Base-by-base conservation (phyloP, 2,113 vertebrate genomes). In the Hippopotamus amphibius region DNA sequence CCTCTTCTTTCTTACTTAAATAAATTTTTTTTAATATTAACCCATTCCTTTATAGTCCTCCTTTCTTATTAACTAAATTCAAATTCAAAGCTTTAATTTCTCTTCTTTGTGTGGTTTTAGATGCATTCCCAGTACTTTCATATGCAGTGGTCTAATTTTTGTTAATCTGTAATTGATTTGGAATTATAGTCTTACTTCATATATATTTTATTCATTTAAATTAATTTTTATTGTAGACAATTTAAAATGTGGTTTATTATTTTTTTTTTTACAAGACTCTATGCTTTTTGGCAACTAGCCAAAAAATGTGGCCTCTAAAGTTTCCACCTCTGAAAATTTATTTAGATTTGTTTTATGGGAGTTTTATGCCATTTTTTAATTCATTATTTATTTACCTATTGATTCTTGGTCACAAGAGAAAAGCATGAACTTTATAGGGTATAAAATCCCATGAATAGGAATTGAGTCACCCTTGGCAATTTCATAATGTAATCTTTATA, bases 171-270 rank as follows among this genome's bases (percentile, higher is more conserved):
- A 88, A 91, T 33, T 61, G 4, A 92, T 59, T 92, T 85, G 13
- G 9, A 72, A 85, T 88, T 68, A 80, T 4, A 66, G 6, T 80
- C 85, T 89, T 50, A 94, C 66, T 94, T 79, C 37, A 77, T 30
- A 80, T 65, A 30, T 69, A 30, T 48, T 66, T 66, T 81, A 53
- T 85, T 94, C 8, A 50, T 30, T 88, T 63, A 93, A 61, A 69
- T 80, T 84, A 77, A 21, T 71, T 93, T 93, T 93, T 93, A 88
- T 83, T 48, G 66, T 59, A n/a, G 50, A 53, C 7, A 14, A 85
- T 63, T 89, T 69, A 19, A 86, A 92, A 50, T 74, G 7, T 69
- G 15, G 30, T 59, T 72, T 82, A 41, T 46, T 91, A 8, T 37
- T 37, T 30, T 37, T 30, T 89, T 59, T 90, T 81, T 37, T 28